These are phyloP conservation scores for Piscicola geometra DNA, from an alignment of 2,888 invertebrate genomes.

Conservation along the genomic window DNA sequence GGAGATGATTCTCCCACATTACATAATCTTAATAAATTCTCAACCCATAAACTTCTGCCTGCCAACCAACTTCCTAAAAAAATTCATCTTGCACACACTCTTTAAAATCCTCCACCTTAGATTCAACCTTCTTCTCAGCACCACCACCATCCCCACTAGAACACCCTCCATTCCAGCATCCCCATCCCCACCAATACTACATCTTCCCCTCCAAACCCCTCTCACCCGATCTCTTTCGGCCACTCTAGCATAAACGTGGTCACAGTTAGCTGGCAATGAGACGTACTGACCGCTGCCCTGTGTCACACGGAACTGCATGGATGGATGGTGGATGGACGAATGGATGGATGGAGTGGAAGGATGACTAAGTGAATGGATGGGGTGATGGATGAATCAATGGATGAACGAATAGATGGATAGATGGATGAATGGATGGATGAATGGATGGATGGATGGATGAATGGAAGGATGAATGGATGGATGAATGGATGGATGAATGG, in stretches of 20 bases:
- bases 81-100: too few species aligned
- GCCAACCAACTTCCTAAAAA: too few species aligned
- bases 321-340: too few species aligned
- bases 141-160: too few species aligned
- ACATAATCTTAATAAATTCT: too few species aligned
- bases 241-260: constrained; percentile 69
- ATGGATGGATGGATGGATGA: not conserved
- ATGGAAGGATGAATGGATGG: not conserved
- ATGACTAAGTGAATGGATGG: not conserved
- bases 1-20: too few species aligned
- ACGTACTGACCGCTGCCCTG: constrained; percentile 86
- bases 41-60: too few species aligned
- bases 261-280: constrained; percentile 70
- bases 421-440: not conserved
- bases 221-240: constrained; percentile 61
- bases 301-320: constrained; percentile 68
- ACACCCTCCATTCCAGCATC: too few species aligned
- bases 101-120: too few species aligned
- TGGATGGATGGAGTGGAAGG: not conserved
- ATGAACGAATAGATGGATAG: not conserved
- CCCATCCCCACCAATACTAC: too few species aligned
- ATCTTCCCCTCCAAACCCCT: too few species aligned
- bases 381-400: not conserved
- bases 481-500: not conserved
- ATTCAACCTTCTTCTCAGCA: too few species aligned